Conservation (phyloP, 2,888 invertebrate species). For the Nomada fabriciana region DNA sequence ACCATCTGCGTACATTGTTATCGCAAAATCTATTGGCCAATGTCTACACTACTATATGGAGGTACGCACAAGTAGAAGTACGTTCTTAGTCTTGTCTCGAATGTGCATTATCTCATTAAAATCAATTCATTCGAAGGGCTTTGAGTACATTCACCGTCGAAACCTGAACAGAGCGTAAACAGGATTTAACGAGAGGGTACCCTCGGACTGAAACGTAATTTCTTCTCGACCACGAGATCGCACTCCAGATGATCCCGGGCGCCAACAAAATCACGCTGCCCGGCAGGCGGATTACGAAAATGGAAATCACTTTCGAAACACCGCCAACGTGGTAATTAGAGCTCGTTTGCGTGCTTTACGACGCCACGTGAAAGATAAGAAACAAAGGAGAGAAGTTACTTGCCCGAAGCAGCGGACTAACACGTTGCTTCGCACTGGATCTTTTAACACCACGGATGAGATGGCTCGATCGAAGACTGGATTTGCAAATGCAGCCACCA, state of each 20-base stretch:
- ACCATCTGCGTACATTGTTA: too few species aligned
- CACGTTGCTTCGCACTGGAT: conserved; percentile 30
- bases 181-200: background rate
- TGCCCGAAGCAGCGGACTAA: conserved; percentile 10
- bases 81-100: background rate
- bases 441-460: conserved; percentile 35
- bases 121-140: conserved; percentile 5
- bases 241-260: conserved; percentile 20
- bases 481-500: conserved; percentile 35
- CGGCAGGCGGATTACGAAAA: conserved; percentile 66
- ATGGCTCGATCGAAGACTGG: conserved; percentile 37
- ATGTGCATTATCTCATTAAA: conserved; percentile 12
- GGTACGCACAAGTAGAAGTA: background rate
- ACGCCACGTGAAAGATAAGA: conserved; percentile 65
- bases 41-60: too few species aligned
- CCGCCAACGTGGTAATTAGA: conserved; percentile 70
- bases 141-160: background rate
- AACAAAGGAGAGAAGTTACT: conserved; percentile 41
- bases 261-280: conserved; percentile 14
- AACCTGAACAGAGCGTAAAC: background rate
- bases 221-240: conserved; percentile 13
- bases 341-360: conserved; percentile 68
- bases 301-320: conserved; percentile 72
- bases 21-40: background rate
- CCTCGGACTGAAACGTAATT: conserved; percentile 15